Evolutionary conservation across 2,113 vertebrate genomes (phyloP).

Genomic region (Oryctolagus cuniculus): mOryCun1.1 NC_091445.1:10233501-10234000

Average conservation of each 20-base stretch:
- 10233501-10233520: not conserved
- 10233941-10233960: not conserved
- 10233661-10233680: not conserved
- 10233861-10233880: not conserved
- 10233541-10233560: not conserved
- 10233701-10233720: no score
- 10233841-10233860: not conserved
- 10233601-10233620: not conserved
- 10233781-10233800: slow-evolving; percentile 36
- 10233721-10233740: no score
- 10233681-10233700: not conserved
- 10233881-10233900: not conserved
- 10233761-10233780: not conserved
- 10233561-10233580: not conserved
- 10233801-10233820: slow-evolving; percentile 21
- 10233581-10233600: not conserved
- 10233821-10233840: slow-evolving; percentile 11
- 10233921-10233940: not conserved
- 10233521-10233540: not conserved
- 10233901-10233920: no score
- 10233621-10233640: not conserved
- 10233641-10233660: not conserved
- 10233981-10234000: not conserved
- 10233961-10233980: not conserved
- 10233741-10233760: slow-evolving; percentile 20